Evolutionary conservation across 1,140 invertebrate species (phyloP).

Genomic region (Octopus bimaculoides): DNA sequence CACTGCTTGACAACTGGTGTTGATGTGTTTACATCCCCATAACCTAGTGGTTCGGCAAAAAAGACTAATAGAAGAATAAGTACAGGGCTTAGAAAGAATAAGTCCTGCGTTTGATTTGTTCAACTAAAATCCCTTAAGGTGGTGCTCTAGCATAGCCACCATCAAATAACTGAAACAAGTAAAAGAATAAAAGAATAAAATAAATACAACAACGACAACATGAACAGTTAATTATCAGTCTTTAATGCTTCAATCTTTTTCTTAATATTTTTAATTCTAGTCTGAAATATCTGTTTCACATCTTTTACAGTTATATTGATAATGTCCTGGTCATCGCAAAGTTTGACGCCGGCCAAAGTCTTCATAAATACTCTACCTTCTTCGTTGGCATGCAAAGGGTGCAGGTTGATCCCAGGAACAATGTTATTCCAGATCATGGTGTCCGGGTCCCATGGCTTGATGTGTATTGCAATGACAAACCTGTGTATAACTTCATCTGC

Average conservation of each 20-base stretch:
- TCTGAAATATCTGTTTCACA: background rate
- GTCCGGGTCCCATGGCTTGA: conserved; percentile 38
- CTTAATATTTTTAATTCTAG: background rate
- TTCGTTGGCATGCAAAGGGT: conserved; percentile 40
- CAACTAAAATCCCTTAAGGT: no score
- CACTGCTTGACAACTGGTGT: no score
- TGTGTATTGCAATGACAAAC: conserved; percentile 40
- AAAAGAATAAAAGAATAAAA: no score
- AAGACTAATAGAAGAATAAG: no score
- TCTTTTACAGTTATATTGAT: background rate
- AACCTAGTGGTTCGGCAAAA: no score
- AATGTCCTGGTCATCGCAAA: background rate
- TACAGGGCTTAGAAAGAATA: no score
- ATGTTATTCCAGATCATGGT: background rate
- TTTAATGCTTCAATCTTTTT: background rate
- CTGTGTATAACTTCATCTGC: conserved; percentile 29
- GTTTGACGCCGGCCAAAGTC: conserved; percentile 33
- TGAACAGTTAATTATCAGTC: no score
- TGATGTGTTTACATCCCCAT: no score
- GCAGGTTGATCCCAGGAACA: conserved; percentile 32
- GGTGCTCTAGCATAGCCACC: no score
- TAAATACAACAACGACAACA: no score
- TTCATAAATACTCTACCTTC: conserved; percentile 39
- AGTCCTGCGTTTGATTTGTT: no score
- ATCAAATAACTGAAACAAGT: no score